Evolutionary conservation across 2,797 vertebrate species (phyloP).

Genomic region (Spheniscus humboldti): DNA sequence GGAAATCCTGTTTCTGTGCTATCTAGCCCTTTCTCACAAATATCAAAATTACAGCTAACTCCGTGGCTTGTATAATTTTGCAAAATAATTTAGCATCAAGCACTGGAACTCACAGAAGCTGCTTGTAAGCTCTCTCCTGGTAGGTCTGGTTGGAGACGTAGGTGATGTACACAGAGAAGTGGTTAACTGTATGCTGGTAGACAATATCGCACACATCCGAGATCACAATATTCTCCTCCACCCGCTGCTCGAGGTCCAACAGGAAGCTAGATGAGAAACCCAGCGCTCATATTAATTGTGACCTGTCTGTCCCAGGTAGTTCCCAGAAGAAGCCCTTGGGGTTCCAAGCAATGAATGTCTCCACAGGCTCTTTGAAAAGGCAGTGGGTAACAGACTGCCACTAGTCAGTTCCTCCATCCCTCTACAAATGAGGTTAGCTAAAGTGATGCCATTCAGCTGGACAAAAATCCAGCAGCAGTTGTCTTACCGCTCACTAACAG

Average conservation of each 20-base stretch:
- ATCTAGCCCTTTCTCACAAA: neutral
- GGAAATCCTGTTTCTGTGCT: neutral
- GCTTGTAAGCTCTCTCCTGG: slow-evolving; percentile 93
- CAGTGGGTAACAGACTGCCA: neutral
- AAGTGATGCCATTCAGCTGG: neutral
- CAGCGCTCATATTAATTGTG: neutral
- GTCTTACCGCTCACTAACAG: slow-evolving; percentile 89
- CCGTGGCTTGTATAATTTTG: neutral
- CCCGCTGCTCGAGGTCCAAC: slow-evolving; percentile 90
- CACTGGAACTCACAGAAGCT: slow-evolving; percentile 85
- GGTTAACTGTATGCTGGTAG: slow-evolving; percentile 77
- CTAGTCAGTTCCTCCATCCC: neutral
- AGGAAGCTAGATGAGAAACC: slow-evolving; percentile 82
- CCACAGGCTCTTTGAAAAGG: neutral
- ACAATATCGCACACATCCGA: slow-evolving; percentile 96
- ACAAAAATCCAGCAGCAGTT: neutral
- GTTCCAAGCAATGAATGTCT: neutral
- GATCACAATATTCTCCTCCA: slow-evolving; percentile 90
- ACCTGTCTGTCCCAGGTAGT: neutral
- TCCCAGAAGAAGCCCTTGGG: neutral
- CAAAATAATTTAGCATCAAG: neutral
- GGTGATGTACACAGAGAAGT: slow-evolving; percentile 91
- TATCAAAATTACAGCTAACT: neutral
- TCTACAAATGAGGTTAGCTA: neutral
- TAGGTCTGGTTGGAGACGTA: slow-evolving; percentile 97